Base-by-base conservation (phyloP, 2,888 invertebrate genomes). In the Brachynemurus nebulosus region DNA sequence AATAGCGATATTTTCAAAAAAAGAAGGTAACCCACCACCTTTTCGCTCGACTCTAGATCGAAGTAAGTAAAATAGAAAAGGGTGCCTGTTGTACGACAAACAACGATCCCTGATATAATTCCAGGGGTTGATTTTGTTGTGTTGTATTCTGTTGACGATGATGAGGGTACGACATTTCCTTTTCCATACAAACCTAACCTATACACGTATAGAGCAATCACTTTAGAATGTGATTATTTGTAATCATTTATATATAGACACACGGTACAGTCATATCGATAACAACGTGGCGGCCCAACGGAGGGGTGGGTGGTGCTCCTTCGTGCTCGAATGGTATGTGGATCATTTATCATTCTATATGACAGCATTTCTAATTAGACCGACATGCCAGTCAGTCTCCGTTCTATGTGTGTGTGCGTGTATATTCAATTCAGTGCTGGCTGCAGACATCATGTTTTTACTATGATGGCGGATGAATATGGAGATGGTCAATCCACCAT, bases 281-380 rank as follows among this genome's bases (percentile, higher is more conserved):
- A 16, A 17, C 40, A 27, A 42, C 53, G 38, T 11, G 54, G 50
- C 39, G 48, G 51, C 48, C 52, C 54, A 55, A 53, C n/a, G n/a
- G n/a, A n/a, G n/a, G n/a, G n/a, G n/a, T n/a, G n/a, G n/a, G n/a
- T n/a, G n/a, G n/a, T n/a, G n/a, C n/a, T n/a, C n/a, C n/a, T n/a
- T n/a, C n/a, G n/a, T n/a, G n/a, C n/a, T n/a, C n/a, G n/a, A n/a
- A n/a, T n/a, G n/a, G n/a, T n/a, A n/a, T n/a, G 51, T 53, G 53
- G 48, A 54, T 56, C 60, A 62, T 63, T 57, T 57, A 54, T 63
- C 62, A 62, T 63, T 51, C 52, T 47, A 57, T 52, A 52, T 53
- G 62, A 62, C 61, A 62, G 61, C 57, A 57, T 59, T 57, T 59
- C 61, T 63, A 63, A 63, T 63, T 63, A 62, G 59, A 30, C 30